These are phyloP conservation scores for Choreutis nemorana DNA, from an alignment of 2,888 invertebrate species.

Conservation along the genomic window DNA sequence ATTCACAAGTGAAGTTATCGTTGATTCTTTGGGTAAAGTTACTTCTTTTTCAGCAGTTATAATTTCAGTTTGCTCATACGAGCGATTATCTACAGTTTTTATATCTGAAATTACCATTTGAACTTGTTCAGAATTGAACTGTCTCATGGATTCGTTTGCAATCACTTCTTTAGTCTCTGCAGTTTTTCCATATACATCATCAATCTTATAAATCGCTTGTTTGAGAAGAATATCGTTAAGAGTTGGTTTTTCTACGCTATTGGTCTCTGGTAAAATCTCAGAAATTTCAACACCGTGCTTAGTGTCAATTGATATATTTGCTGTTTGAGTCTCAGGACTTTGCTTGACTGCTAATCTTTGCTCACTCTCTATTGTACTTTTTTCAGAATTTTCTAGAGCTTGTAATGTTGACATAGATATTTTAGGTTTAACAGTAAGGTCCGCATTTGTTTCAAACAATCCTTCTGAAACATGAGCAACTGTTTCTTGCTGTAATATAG, in stretches of 20 bases:
- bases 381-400: conserved; percentile 65
- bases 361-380: conserved; percentile 68
- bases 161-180: conserved; percentile 40
- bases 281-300: conserved; percentile 60
- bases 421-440: conserved; percentile 36
- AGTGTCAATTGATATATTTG: conserved; percentile 39
- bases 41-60: conserved; percentile 60
- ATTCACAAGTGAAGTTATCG: conserved; percentile 32
- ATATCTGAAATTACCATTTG: conserved; percentile 22
- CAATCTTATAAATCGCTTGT: conserved; percentile 32
- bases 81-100: conserved; percentile 36
- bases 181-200: conserved; percentile 48
- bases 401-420: conserved; percentile 55
- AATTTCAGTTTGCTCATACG: conserved; percentile 56
- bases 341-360: conserved; percentile 29
- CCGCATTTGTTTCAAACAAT: conserved; percentile 21
- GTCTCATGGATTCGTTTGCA: conserved; percentile 31
- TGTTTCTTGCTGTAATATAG: conserved; percentile 65
- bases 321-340: conserved; percentile 48
- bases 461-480: conserved; percentile 53
- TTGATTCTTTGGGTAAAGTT: conserved; percentile 24
- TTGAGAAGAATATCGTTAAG: conserved; percentile 38
- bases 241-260: too few species aligned
- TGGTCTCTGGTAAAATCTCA: conserved; percentile 64
- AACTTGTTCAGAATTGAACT: conserved; percentile 25